A percentile compares a stretch with the other conserved stretches of the same genome.
These are phyloP conservation scores for Cepphus grylle DNA, from an alignment of 2,113 vertebrate genomes.

Conservation along the genomic window DNA sequence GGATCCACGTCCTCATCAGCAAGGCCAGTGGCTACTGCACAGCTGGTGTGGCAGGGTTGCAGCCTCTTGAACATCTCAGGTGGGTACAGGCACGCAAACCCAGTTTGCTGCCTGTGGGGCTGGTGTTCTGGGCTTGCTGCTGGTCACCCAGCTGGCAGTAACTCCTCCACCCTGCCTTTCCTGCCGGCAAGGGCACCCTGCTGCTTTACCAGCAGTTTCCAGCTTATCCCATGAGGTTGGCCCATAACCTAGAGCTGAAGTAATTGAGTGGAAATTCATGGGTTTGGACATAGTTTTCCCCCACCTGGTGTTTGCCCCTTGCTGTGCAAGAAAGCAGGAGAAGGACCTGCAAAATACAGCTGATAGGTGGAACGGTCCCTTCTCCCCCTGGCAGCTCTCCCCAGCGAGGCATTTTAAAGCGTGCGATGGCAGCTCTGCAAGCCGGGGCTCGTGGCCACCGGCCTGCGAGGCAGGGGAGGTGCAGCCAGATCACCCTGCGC, in stretches of 20 bases:
- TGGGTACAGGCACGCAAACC: not conserved
- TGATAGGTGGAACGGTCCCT: not conserved
- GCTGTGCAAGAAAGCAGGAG: not conserved
- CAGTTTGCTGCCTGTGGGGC: not conserved
- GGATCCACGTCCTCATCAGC: not conserved
- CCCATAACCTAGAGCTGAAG: not conserved
- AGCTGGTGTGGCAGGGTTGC: not conserved
- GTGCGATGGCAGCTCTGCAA: not conserved
- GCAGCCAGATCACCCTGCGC: not conserved
- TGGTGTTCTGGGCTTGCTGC: not conserved
- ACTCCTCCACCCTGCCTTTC: not conserved
- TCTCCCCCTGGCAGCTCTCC: not conserved
- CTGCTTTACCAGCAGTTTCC: not conserved
- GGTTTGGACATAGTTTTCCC: not conserved
- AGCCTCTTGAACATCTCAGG: not conserved
- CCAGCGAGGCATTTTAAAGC: not conserved
- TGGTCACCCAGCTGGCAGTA: not conserved
- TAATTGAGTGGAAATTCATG: not conserved
- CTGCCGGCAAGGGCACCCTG: not conserved
- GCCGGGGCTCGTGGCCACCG: rapidly evolving
- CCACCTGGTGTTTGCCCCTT: not conserved
- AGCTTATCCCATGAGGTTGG: not conserved
- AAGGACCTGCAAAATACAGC: not conserved
- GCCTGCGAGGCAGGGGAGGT: not conserved
- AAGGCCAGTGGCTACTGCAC: not conserved